phyloP scores from a whole-genome alignment of 2,113 vertebrate species.

The Alouatta palliata region DNA sequence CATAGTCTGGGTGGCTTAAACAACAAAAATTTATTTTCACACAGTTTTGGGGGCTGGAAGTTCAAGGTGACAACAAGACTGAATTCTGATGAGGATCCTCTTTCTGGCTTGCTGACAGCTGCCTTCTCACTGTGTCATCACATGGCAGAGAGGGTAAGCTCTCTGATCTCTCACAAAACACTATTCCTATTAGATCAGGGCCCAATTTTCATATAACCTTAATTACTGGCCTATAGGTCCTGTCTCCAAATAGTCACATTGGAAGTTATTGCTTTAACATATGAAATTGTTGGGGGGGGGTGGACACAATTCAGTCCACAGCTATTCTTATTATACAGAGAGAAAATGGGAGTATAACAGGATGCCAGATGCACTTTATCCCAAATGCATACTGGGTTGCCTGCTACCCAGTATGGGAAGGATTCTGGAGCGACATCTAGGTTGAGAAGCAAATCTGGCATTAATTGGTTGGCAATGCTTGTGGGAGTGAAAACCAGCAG shows the following conservation, averaged over 20 bases:
- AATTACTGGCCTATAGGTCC: neutral
- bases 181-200: neutral
- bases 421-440: neutral
- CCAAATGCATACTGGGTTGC: too few relatives aligned
- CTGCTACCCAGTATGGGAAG: too few relatives aligned
- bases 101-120: too few relatives aligned
- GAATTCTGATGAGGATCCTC: neutral
- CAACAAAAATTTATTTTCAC: neutral
- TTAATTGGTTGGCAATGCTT: rapidly evolving
- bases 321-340: neutral
- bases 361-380: neutral
- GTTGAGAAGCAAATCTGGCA: neutral
- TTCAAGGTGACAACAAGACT: too few relatives aligned
- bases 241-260: neutral
- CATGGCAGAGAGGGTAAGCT: neutral
- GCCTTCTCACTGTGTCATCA: neutral
- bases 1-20: rapidly evolving
- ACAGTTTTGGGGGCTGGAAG: neutral
- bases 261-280: too few relatives aligned
- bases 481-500: rapidly evolving
- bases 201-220: neutral
- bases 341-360: neutral
- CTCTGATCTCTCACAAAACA: neutral
- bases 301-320: neutral
- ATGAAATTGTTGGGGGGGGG: rapidly evolving